These are phyloP conservation scores for Chouioia cunea DNA, from an alignment of 2,888 invertebrate species.

Conservation along the genomic window DNA sequence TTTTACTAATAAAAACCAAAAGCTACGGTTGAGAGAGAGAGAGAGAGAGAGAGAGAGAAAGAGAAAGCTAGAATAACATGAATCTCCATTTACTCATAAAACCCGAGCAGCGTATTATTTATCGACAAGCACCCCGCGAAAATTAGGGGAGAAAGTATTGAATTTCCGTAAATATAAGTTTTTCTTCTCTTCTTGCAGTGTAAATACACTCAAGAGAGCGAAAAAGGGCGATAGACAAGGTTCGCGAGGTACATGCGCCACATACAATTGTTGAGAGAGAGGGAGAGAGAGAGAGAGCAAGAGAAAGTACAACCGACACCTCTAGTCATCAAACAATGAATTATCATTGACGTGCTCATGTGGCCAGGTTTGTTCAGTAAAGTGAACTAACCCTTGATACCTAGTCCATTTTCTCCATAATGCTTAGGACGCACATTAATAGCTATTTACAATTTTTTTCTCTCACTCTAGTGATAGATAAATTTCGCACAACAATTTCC, in stretches of 20 bases:
- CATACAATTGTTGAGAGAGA: slow-evolving; percentile 35
- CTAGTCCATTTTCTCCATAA: neutral
- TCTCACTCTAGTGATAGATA: no score
- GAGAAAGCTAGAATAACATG: slow-evolving; percentile 33
- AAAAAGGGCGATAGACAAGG: slow-evolving; percentile 6
- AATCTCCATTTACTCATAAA: slow-evolving; percentile 13
- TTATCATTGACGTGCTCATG: slow-evolving; percentile 23
- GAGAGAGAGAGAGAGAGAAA: no score
- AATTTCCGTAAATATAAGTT: slow-evolving; percentile 47
- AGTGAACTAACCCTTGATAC: slow-evolving; percentile 28
- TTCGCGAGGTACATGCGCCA: neutral
- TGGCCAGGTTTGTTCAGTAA: slow-evolving; percentile 48
- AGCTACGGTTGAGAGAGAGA: no score
- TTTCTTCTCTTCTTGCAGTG: no score
- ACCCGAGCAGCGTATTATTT: slow-evolving; percentile 20
- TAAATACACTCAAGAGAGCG: neutral
- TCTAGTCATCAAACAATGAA: slow-evolving; percentile 47
- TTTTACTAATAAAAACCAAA: slow-evolving; percentile 43
- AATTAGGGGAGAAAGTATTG: slow-evolving; percentile 47
- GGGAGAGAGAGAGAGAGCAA: slow-evolving; percentile 5
- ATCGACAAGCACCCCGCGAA: slow-evolving; percentile 42
- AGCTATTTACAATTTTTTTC: no score
- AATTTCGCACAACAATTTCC: no score
- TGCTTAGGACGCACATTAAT: no score
- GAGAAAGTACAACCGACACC: slow-evolving; percentile 34